These are phyloP conservation scores for Scatophagus argus DNA, from an alignment of 2,113 vertebrate species.

Conservation along the genomic window DNA sequence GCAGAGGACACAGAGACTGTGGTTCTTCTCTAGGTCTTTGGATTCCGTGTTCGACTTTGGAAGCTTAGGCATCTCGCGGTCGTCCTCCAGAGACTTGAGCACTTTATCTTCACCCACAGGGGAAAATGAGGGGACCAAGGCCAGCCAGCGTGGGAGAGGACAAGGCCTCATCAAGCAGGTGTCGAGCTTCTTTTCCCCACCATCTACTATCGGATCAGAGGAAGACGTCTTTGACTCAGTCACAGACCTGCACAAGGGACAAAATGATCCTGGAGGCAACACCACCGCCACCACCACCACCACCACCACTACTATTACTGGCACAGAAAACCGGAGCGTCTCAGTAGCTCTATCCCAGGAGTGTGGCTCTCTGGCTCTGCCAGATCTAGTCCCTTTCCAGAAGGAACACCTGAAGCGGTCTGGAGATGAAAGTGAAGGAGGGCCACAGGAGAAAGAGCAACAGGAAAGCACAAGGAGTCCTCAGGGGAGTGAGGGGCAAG, in stretches of 20 bases:
- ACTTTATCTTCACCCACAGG: constrained; percentile 66
- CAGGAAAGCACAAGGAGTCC: constrained; percentile 63
- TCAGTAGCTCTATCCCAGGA: constrained; percentile 65
- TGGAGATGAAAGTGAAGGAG: constrained; percentile 42
- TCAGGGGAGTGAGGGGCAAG: constrained; percentile 36
- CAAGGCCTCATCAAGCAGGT: constrained; percentile 74
- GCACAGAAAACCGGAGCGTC: constrained; percentile 49
- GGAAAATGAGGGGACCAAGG: constrained; percentile 53
- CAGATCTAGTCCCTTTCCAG: constrained; percentile 84
- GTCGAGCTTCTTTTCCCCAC: constrained; percentile 81
- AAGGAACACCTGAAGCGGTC: constrained; percentile 54
- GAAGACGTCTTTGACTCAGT: constrained; percentile 80
- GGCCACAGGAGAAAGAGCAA: constrained; percentile 25
- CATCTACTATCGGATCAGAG: constrained; percentile 80
- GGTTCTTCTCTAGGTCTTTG: constrained; percentile 87
- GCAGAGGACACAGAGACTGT: constrained; percentile 79
- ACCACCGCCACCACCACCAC: not conserved
- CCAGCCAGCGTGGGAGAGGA: constrained; percentile 38
- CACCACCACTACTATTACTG: constrained; percentile 4
- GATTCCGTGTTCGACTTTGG: constrained; percentile 83
- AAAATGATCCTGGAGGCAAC: constrained; percentile 5
- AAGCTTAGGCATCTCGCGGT: constrained; percentile 70
- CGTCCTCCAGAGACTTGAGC: constrained; percentile 76
- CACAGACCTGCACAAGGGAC: constrained; percentile 71
- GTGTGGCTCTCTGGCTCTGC: constrained; percentile 80